Evolutionary conservation across 2,113 vertebrate species (phyloP).

Genomic region (Formicarius rufipectus): DNA sequence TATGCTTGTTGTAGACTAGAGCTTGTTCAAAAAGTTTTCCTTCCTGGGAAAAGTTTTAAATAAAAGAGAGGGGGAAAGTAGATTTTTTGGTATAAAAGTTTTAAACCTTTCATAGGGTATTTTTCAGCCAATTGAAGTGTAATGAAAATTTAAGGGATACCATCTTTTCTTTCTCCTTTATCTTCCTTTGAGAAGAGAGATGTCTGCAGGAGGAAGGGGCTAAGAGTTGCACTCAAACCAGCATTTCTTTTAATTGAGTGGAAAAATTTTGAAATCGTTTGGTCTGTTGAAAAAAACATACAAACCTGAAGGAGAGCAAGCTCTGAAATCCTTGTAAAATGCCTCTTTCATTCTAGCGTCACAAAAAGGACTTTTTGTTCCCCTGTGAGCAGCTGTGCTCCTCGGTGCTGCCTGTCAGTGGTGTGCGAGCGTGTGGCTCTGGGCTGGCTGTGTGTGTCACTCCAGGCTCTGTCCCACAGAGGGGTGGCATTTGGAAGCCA

Average conservation of each 20-base stretch:
- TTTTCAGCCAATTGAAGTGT: neutral
- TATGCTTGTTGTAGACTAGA: neutral
- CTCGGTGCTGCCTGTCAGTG: neutral
- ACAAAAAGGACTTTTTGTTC: slow-evolving; percentile 45
- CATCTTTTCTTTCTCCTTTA: neutral
- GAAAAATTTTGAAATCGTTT: slow-evolving; percentile 10
- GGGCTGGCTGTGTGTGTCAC: neutral
- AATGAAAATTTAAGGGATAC: slow-evolving; percentile 3
- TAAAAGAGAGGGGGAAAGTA: neutral
- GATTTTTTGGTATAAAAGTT: neutral
- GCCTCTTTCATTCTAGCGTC: slow-evolving; percentile 29
- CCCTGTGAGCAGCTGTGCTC: neutral
- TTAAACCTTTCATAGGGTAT: neutral
- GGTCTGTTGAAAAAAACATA: neutral
- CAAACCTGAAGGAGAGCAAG: slow-evolving; percentile 2
- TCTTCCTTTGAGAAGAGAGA: neutral
- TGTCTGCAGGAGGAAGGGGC: neutral
- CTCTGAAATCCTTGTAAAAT: slow-evolving; percentile 23
- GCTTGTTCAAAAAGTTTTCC: neutral
- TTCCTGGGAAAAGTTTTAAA: neutral
- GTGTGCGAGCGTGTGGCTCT: accelerated
- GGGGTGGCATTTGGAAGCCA: neutral
- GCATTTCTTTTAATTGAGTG: neutral
- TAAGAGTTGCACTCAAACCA: neutral
- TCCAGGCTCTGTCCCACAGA: neutral